A percentile compares a stretch with the other conserved stretches of the same genome.
Evolutionary conservation across 2,888 invertebrate species (phyloP).

Genomic region (Resseliella maxima): DNA sequence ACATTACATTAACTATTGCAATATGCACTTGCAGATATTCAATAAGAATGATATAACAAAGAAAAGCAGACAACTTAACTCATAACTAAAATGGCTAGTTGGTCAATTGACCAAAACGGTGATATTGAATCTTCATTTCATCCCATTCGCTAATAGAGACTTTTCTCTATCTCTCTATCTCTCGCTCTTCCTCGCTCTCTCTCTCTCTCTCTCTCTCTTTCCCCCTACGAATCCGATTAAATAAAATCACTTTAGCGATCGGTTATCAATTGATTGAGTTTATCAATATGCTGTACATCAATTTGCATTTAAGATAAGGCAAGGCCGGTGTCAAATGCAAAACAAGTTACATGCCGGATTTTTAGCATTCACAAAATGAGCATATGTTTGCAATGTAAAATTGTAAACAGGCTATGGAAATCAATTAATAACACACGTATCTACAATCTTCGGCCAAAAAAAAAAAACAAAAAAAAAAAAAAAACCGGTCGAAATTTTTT

Average conservation of each 20-base stretch:
- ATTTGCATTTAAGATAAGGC: constrained; percentile 37
- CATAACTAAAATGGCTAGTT: background rate
- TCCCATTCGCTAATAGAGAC: background rate
- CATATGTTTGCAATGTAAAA: background rate
- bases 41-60: too few relatives aligned
- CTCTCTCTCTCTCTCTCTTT: background rate
- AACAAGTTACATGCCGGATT: background rate
- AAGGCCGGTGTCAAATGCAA: background rate
- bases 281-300: constrained; percentile 41
- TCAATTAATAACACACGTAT: background rate
- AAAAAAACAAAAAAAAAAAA: background rate
- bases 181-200: too few relatives aligned
- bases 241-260: background rate
- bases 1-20: background rate
- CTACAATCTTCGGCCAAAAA: background rate
- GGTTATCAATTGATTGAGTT: background rate
- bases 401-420: background rate
- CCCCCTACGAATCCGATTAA: background rate
- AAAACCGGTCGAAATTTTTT: background rate
- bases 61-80: background rate
- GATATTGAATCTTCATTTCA: background rate
- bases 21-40: too few relatives aligned
- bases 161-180: too few relatives aligned
- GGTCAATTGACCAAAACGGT: background rate
- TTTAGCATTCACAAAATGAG: too few relatives aligned